Conservation (phyloP, 2,888 invertebrate species). For the Dorcus parallelipipedus region DNA sequence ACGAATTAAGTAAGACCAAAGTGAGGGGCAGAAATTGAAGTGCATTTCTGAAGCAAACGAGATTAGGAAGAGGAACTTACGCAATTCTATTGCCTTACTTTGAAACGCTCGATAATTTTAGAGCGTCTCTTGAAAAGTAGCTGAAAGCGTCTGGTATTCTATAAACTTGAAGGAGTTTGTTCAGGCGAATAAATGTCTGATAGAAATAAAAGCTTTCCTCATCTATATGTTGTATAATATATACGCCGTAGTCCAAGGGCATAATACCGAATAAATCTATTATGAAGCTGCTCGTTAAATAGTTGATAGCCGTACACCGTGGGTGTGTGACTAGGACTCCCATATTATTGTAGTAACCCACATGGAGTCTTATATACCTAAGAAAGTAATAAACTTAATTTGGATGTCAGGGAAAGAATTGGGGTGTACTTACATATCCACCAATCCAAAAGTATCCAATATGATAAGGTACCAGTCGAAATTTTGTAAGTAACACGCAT, state of each 20-base stretch:
- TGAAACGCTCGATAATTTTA: constrained; percentile 18
- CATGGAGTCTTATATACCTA: constrained; percentile 28
- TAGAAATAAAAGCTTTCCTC: too few relatives aligned
- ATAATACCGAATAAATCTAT: constrained; percentile 23
- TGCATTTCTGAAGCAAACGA: constrained; percentile 3
- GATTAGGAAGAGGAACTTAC: not conserved
- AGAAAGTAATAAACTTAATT: constrained; percentile 16
- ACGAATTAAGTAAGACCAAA: constrained; percentile 11
- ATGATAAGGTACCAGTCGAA: constrained; percentile 8
- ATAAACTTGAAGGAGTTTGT: constrained; percentile 28
- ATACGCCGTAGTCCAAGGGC: constrained; percentile 12
- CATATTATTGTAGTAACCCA: constrained; percentile 28
- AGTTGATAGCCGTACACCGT: constrained; percentile 25
- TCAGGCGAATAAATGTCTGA: constrained; percentile 11
- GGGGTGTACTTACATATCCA: constrained; percentile 25
- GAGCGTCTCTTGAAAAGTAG: constrained; percentile 20
- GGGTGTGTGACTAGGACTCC: constrained; percentile 28
- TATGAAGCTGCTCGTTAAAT: constrained; percentile 24
- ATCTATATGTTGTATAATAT: too few relatives aligned
- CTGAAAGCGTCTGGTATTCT: constrained; percentile 26
- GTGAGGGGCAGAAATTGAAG: constrained; percentile 11
- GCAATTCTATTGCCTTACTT: constrained; percentile 15
- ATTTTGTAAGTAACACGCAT: constrained; percentile 11
- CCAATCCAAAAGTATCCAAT: constrained; percentile 18
- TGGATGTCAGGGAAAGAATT: too few relatives aligned